Conservation (phyloP, 2,113 vertebrate genomes). For the Dipodomys spectabilis region DNA sequence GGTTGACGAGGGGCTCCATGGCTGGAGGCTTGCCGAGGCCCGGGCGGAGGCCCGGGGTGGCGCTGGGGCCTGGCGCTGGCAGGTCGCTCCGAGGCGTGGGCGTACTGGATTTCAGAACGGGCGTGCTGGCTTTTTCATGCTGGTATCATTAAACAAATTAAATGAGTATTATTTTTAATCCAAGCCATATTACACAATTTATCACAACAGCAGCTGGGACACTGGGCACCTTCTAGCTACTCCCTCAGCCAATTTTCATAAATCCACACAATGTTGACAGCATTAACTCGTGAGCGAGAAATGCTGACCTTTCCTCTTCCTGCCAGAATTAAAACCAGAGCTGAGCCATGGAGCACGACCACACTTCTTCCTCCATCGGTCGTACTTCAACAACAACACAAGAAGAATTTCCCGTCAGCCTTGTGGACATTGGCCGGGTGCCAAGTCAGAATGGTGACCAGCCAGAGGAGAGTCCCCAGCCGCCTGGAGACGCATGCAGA, state of each 20-base stretch:
- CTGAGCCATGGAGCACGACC: slow-evolving; percentile 69
- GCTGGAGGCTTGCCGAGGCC: slow-evolving; percentile 94
- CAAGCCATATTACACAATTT: slow-evolving; percentile 88
- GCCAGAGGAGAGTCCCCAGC: neutral
- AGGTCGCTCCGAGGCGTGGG: slow-evolving; percentile 95
- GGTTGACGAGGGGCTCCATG: slow-evolving; percentile 95
- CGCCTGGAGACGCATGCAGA: neutral
- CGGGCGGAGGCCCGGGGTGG: slow-evolving; percentile 93
- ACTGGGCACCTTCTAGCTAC: slow-evolving; percentile 83
- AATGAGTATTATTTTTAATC: slow-evolving; percentile 90
- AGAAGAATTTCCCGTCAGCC: slow-evolving; percentile 66
- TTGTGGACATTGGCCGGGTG: slow-evolving; percentile 27
- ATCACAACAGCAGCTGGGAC: slow-evolving; percentile 89
- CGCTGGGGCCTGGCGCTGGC: slow-evolving; percentile 94
- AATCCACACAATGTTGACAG: slow-evolving; percentile 86
- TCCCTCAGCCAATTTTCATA: slow-evolving; percentile 87
- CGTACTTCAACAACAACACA: slow-evolving; percentile 66
- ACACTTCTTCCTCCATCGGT: slow-evolving; percentile 71
- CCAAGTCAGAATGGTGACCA: slow-evolving; percentile 52
- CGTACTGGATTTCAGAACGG: slow-evolving; percentile 96
- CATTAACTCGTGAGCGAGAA: slow-evolving; percentile 86
- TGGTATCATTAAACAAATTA: slow-evolving; percentile 91
- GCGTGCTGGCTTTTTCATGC: slow-evolving; percentile 97
- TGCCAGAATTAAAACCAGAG: slow-evolving; percentile 84
- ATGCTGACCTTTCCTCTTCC: slow-evolving; percentile 85